These are phyloP conservation scores for Bombus waltoni DNA, from an alignment of 1,140 invertebrate genomes.

Conservation along the genomic window DNA sequence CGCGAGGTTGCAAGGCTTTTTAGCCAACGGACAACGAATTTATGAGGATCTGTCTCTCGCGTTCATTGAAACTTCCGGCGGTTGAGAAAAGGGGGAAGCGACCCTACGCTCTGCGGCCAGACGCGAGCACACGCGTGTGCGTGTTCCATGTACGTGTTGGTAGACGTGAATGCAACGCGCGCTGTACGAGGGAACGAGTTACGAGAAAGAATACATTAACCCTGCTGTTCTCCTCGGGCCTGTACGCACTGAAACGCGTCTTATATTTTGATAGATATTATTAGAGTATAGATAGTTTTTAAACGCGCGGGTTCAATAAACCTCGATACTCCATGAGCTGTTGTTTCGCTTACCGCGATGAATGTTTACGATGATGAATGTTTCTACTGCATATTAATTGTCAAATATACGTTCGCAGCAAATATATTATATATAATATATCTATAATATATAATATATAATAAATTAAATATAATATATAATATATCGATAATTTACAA, in stretches of 20 bases:
- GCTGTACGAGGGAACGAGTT: constrained; percentile 42
- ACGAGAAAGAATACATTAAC: constrained; percentile 27
- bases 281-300: not conserved
- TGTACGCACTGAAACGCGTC: not conserved
- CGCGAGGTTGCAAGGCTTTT: constrained; percentile 53
- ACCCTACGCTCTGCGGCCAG: constrained; percentile 24
- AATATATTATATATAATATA: too few relatives aligned
- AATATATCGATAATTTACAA: too few relatives aligned
- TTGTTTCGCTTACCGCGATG: too few relatives aligned
- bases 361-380: too few relatives aligned
- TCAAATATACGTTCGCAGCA: too few relatives aligned
- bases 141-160: not conserved
- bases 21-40: constrained; percentile 71
- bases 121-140: constrained; percentile 3
- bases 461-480: too few relatives aligned
- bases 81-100: constrained; percentile 60
- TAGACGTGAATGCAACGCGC: constrained; percentile 42
- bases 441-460: too few relatives aligned
- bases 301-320: too few relatives aligned
- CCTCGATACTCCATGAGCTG: too few relatives aligned
- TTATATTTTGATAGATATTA: constrained; percentile 16
- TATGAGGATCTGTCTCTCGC: constrained; percentile 76
- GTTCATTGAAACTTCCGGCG: constrained; percentile 80
- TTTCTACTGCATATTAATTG: too few relatives aligned
- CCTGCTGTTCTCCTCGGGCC: not conserved